These are phyloP conservation scores for Plusia festucae DNA, from an alignment of 2,888 invertebrate species.

Conservation along the genomic window DNA sequence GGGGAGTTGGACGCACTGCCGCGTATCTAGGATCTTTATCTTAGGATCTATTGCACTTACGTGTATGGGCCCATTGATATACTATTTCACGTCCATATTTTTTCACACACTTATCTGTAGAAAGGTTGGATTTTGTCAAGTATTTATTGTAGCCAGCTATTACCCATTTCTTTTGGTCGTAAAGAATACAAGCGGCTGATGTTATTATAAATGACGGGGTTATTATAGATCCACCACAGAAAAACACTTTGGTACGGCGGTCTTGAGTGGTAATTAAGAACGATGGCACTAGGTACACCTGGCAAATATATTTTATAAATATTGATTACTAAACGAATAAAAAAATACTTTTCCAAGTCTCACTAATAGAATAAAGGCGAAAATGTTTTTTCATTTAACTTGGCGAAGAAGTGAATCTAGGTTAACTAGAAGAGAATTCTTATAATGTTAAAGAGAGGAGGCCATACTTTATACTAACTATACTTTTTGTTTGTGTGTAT, in stretches of 20 bases:
- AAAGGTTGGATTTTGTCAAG: neutral
- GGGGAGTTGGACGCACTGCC: no score
- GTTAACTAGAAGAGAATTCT: no score
- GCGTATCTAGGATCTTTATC: no score
- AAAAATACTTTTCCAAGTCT: neutral
- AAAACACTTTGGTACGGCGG: neutral
- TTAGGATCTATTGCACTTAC: no score
- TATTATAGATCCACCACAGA: neutral
- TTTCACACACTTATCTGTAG: neutral
- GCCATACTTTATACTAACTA: no score
- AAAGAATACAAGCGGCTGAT: neutral
- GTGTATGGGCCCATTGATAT: neutral
- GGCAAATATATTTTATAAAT: neutral
- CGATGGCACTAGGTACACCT: neutral
- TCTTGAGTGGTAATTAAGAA: neutral
- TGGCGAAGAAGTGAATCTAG: no score
- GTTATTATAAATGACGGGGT: neutral
- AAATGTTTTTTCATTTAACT: no score
- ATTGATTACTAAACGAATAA: neutral
- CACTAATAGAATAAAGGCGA: no score
- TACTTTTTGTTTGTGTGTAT: no score
- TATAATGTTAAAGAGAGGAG: no score
- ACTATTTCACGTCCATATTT: neutral
- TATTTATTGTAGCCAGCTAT: constrained; percentile 3
- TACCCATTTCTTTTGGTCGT: neutral